Base-by-base conservation (phyloP, 2,113 vertebrate genomes). In the Cyanistes caeruleus region DNA sequence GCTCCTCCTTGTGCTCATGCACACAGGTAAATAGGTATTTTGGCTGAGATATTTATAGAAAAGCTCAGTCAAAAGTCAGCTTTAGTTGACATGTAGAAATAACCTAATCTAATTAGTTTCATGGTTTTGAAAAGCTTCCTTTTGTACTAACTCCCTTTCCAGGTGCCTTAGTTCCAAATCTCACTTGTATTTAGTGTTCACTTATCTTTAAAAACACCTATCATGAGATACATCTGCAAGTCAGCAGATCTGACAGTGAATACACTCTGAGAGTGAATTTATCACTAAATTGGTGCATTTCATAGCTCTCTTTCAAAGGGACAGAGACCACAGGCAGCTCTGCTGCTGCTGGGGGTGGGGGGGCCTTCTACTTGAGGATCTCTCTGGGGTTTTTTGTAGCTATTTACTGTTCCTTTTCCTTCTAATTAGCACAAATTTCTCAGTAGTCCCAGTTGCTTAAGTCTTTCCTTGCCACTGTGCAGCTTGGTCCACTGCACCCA, bases 261-360 rank as follows among this genome's bases (percentile, higher is more conserved):
- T 20, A 11, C 37, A 15, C n/a, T 25, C 25, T 19, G 55, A n/a
- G 20, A 87, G 27, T 16, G 23, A 77, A 48, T 80, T 56, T 53
- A 1, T 35, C 48, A 28, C n/a, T 70, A 27, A 83, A 51, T 4
- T 7, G 6, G 6, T 60, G 58, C 48, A 9, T 91, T 91, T 85
- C 25, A 2, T 20, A 52, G 41, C 52, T 39, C 49, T 37, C 7
- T 78, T 58, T 55, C 39, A 52, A 46, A 44, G n/a, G 35, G 10
- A 43, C 41, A 69, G 33, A 59, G 28, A 43, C 73, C 74, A 59
- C 62, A 55, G 22, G 30, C 30, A 79, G 5, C 39, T 84, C 22
- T 28, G 75, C 49, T 72, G 0, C 56, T 24, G 15, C 73, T 18
- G 0, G 9, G 7, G 20, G 4, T 17, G 17, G 9, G 20, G 33